Conservation (phyloP, 2,113 vertebrate genomes). For the Seriola aureovittata region DNA sequence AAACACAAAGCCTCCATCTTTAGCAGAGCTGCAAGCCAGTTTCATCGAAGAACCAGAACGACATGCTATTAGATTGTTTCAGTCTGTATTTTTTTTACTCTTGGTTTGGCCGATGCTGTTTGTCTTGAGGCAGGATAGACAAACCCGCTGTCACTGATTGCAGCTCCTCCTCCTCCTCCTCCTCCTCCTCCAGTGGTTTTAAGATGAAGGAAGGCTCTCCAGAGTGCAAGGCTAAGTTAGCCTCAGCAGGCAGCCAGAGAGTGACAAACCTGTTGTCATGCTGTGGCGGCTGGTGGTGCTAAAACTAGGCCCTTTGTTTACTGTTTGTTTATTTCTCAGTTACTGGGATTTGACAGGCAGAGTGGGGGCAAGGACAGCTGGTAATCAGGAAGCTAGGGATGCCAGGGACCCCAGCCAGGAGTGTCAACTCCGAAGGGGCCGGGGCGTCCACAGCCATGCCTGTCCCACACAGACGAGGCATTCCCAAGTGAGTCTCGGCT, state of each 20-base stretch:
- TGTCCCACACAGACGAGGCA: slow-evolving; percentile 43
- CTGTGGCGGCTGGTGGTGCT: slow-evolving; percentile 51
- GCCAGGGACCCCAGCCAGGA: slow-evolving; percentile 69
- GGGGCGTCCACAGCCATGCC: slow-evolving; percentile 45
- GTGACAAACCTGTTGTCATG: slow-evolving; percentile 66
- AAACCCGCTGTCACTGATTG: slow-evolving; percentile 60
- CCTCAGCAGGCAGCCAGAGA: slow-evolving; percentile 27
- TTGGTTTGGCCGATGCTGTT: slow-evolving; percentile 58
- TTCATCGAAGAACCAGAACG: slow-evolving; percentile 54
- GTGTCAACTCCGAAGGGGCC: slow-evolving; percentile 45
- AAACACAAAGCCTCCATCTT: slow-evolving; percentile 31
- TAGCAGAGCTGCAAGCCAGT: slow-evolving; percentile 22
- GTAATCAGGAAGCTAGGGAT: slow-evolving; percentile 70
- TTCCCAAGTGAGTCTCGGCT: slow-evolving; percentile 44
- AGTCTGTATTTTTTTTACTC: slow-evolving; percentile 42
- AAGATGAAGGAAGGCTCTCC: slow-evolving; percentile 34
- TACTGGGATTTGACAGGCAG: slow-evolving; percentile 68
- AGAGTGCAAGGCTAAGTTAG: slow-evolving; percentile 22
- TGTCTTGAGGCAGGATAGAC: slow-evolving; percentile 54
- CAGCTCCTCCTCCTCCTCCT: slow-evolving; percentile 38
- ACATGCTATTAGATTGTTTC: slow-evolving; percentile 33
- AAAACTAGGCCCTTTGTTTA: slow-evolving; percentile 78
- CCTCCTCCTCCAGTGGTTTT: slow-evolving; percentile 44
- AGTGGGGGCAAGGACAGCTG: slow-evolving; percentile 69
- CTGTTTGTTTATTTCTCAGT: slow-evolving; percentile 80